These are phyloP conservation scores for Chymomyza fuscimana DNA, from an alignment of 2,888 invertebrate species.

Conservation along the genomic window DNA sequence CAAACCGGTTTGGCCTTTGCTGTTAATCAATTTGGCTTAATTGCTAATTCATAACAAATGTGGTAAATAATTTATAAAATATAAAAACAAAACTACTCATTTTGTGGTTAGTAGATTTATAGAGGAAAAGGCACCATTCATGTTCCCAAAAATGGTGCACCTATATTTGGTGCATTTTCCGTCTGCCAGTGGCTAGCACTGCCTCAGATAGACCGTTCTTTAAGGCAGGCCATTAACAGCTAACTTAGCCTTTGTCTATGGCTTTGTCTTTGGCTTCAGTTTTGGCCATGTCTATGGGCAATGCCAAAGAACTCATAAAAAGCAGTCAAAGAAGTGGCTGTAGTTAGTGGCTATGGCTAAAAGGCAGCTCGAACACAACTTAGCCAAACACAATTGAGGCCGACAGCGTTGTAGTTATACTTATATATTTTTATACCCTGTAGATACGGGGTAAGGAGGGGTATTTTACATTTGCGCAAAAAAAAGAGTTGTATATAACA, in stretches of 20 bases:
- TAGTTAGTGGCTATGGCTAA: slow-evolving; percentile 38
- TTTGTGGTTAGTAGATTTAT: no score
- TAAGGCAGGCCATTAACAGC: not conserved
- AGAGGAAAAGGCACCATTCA: not conserved
- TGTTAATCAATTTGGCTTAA: not conserved
- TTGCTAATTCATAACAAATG: not conserved
- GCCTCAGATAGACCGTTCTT: not conserved
- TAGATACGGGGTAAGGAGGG: no score
- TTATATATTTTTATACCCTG: no score
- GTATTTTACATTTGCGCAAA: no score
- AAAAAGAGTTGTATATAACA: no score
- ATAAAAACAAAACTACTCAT: not conserved
- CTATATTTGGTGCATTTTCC: not conserved
- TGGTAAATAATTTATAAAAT: not conserved
- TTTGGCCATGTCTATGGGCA: slow-evolving; percentile 30
- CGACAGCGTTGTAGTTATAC: slow-evolving; percentile 30
- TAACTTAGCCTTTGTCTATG: not conserved
- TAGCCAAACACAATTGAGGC: slow-evolving; percentile 24
- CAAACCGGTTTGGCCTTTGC: not conserved
- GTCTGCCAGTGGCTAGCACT: not conserved
- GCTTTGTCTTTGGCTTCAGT: not conserved
- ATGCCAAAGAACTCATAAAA: slow-evolving; percentile 68
- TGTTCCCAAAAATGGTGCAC: not conserved
- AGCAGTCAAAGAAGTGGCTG: slow-evolving; percentile 28
- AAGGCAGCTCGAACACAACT: slow-evolving; percentile 2